Conservation (phyloP, 2,888 invertebrate species). For the Limnephilus lunatus region DNA sequence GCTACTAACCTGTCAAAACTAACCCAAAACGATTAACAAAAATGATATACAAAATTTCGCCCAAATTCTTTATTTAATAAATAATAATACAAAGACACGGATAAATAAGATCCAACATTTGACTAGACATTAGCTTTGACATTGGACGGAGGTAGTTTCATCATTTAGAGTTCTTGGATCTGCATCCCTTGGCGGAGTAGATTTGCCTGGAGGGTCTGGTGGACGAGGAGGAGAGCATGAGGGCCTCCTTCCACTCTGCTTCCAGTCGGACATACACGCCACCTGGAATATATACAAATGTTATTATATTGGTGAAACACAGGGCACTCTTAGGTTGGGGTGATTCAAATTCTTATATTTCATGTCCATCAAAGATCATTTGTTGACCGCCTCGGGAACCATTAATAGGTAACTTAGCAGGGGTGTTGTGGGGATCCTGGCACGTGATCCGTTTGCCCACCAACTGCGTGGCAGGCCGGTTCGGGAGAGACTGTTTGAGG, state of each 20-base stretch:
- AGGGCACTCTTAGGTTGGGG: too few relatives aligned
- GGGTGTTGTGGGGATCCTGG: too few relatives aligned
- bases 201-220: constrained; percentile 69
- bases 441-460: too few relatives aligned
- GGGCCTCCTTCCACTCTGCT: constrained; percentile 85
- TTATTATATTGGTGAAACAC: too few relatives aligned
- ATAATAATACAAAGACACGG: neutral
- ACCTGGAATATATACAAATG: constrained; percentile 72
- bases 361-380: too few relatives aligned
- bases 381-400: too few relatives aligned
- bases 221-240: constrained; percentile 68
- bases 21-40: neutral
- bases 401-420: too few relatives aligned
- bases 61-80: neutral
- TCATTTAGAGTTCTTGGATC: constrained; percentile 55
- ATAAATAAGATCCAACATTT: neutral
- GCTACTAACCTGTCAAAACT: too few relatives aligned
- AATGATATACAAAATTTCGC: neutral
- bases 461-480: too few relatives aligned
- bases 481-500: too few relatives aligned
- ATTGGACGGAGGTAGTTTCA: neutral
- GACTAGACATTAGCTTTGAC: neutral
- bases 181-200: constrained; percentile 67
- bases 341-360: too few relatives aligned
- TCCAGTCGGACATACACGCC: constrained; percentile 87